Base-by-base conservation (phyloP, 2,888 invertebrate species). In the Caenorhabditis drosophilae region DNA sequence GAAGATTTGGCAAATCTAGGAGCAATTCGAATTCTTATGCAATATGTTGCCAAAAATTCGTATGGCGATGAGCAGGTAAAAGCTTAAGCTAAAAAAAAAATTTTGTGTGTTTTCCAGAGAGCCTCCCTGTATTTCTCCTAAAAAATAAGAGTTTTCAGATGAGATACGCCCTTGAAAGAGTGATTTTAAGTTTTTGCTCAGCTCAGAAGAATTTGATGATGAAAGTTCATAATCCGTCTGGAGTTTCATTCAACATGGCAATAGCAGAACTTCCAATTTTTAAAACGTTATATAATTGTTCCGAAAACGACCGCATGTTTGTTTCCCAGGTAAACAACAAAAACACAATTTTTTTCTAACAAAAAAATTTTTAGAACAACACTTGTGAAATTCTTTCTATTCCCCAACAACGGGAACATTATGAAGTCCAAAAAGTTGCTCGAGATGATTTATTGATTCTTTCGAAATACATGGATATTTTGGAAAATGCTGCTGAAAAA, bases 221-320 rank as follows among this genome's bases (percentile, higher is more conserved):
- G 4, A 1, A 6, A 0, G 16, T 46, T 20, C 63, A 63, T 23
- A 63, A 63, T 25, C 63, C 63, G 4, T 31, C 41, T 31, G 57
- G 57, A 6, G 35, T 53, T 9, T 53, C 63, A 1, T 40, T 57
- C 16, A 63, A 63, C 22, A 31, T 36, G 2, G 57, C 53, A 1
- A 51, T 48, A 7, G 52, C 63, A 4, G 48, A 63, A 41, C 44
- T 63, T 27, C 63, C 63, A 11, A 63, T 49, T 27, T 63, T 63
- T 44, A 63, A 63, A n/a, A 6, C 4, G 18, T 46, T 63, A 12
- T 63, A 63, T 47, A 57, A 63, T 22, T 63, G 63, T 16, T 35
- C 44, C 1, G 15, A 40, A 0, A 49, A 41, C 12, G 56, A 63
- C 3, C 20, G 56, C 25, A 53, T 63, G 57, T 57, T 45, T 27